Evolutionary conservation across 2,888 invertebrate genomes (phyloP), one percentile per base, ranked within the genome.

Genomic region (Orchestes rusci): DNA sequence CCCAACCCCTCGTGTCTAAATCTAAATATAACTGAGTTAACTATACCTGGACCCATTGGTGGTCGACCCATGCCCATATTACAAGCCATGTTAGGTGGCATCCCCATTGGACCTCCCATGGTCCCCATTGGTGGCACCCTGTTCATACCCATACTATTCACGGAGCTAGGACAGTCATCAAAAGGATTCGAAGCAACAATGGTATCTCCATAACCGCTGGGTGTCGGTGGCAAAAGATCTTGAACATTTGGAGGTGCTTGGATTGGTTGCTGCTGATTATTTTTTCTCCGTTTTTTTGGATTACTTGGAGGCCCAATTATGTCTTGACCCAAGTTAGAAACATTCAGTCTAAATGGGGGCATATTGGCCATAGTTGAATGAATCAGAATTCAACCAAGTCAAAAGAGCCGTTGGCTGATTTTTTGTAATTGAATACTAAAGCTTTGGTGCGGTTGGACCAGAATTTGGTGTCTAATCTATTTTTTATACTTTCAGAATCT

Each of bases 121-220:
- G 48, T 39, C 15, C 64, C 63, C 64, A 69, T 65, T 3, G 59
- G 55, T 4, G 54, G 53, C 16, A 59, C 64, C 34, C 66, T 57
- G 19, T 61, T 59, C 57, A 64, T 61, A 4, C 31, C 41, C 56
- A 68, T 65, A n/a, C 61, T 59, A 53, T 63, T 66, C 38, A 69
- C 63, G 33, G 60, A 62, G 55, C 62, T 78, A 36, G 87, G 88
- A 40, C 87, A 86, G 66, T 94, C 93, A 70, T 94, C 93, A 67
- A 94, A 94, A 28, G 93, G 93, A 70, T 94, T 94, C 51, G 90
- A 91, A 45, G 93, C 93, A 50, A 92, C 84, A 63, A 94, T 90
- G 47, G 92, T 93, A 64, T 93, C 93, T 27, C 92, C 92, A 69
- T 88, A 92, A 55, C 90, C 90, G 33, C 87, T 83, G 60, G 90